A percentile compares a stretch with the other conserved stretches of the same genome.
Conservation (phyloP, 1,140 invertebrate species). For the Teleopsis dalmanni region DNA sequence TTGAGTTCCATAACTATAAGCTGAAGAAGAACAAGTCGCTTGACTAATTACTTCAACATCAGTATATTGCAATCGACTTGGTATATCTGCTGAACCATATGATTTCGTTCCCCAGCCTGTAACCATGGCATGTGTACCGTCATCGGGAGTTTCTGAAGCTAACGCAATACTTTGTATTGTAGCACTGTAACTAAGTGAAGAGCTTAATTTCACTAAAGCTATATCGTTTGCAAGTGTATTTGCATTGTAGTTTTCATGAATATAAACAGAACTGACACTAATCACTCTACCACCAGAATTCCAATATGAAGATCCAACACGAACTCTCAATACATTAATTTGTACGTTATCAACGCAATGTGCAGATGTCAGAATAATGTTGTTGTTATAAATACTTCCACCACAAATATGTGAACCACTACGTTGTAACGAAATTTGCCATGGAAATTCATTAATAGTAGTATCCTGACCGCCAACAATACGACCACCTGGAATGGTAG, state of each 20-base stretch:
- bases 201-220: constrained; percentile 29
- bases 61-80: constrained; percentile 8
- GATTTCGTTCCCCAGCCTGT: constrained; percentile 21
- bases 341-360: constrained; percentile 13
- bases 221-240: constrained; percentile 35
- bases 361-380: constrained; percentile 1
- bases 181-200: constrained; percentile 5
- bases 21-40: constrained; percentile 12
- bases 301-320: constrained; percentile 3
- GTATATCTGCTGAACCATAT: constrained; percentile 1
- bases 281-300: constrained; percentile 2
- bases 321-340: neutral
- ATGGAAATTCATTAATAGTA: constrained; percentile 20
- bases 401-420: constrained; percentile 47
- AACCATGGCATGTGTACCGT: constrained; percentile 19
- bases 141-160: constrained; percentile 14
- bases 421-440: constrained; percentile 22
- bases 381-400: constrained; percentile 25
- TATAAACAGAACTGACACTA: neutral
- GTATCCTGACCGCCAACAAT: constrained; percentile 25
- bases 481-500: too few species aligned
- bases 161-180: constrained; percentile 17
- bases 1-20: constrained; percentile 15
- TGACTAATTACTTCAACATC: neutral
- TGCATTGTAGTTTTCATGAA: constrained; percentile 1